Evolutionary conservation across 2,113 vertebrate genomes (phyloP).

Genomic region (Rhinolophus sinicus): DNA sequence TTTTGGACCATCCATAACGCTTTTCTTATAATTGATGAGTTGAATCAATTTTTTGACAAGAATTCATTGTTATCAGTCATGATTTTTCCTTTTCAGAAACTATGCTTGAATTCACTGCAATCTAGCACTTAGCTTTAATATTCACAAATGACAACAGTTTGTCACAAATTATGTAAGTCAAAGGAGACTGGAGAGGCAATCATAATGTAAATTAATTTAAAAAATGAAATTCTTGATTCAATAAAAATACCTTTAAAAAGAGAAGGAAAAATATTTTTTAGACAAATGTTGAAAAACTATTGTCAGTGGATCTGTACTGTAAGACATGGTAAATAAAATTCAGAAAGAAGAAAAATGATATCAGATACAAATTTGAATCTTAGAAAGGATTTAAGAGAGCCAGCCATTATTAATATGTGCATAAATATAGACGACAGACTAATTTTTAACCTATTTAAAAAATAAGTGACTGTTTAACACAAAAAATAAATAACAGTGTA

Average conservation of each 20-base stretch:
- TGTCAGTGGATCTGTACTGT: neutral
- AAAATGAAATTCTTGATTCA: neutral
- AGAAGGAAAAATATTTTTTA: neutral
- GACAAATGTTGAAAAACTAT: neutral
- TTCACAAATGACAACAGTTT: neutral
- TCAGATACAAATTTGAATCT: neutral
- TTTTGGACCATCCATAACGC: neutral
- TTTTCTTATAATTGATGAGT: neutral
- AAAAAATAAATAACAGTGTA: neutral
- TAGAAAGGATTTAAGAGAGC: neutral
- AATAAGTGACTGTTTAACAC: neutral
- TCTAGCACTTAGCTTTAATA: neutral
- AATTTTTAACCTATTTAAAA: neutral
- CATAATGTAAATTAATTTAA: neutral
- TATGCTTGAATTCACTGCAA: neutral
- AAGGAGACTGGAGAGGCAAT: neutral
- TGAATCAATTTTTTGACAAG: neutral
- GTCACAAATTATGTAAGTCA: neutral
- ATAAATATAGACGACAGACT: neutral
- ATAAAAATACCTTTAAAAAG: neutral
- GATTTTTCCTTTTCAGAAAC: conserved; percentile 28
- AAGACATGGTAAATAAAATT: neutral
- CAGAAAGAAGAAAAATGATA: neutral
- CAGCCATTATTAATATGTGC: neutral
- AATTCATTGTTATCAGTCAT: neutral